These are phyloP conservation scores for Venusia cambrica DNA, from an alignment of 2,888 invertebrate genomes.

Conservation along the genomic window DNA sequence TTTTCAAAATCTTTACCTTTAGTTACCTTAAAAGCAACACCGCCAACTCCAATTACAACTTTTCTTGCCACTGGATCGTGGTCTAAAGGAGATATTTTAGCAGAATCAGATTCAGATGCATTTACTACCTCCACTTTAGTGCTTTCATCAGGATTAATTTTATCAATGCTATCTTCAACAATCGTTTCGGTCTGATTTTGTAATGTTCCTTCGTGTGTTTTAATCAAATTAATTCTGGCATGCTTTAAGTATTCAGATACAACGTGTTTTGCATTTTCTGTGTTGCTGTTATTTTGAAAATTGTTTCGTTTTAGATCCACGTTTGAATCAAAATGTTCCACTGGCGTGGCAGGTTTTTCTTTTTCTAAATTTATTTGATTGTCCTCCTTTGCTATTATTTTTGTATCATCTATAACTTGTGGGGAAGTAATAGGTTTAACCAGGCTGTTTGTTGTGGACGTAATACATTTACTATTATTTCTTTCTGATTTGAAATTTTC, in stretches of 20 bases:
- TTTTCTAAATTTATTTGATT: constrained; percentile 39
- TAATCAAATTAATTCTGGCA: constrained; percentile 71
- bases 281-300: constrained; percentile 50
- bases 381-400: constrained; percentile 35
- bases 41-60: constrained; percentile 84
- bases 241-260: constrained; percentile 85
- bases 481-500: constrained; percentile 45
- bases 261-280: constrained; percentile 83
- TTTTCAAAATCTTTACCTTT: constrained; percentile 76
- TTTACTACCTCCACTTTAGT: constrained; percentile 48
- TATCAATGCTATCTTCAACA: constrained; percentile 49
- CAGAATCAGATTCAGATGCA: constrained; percentile 52
- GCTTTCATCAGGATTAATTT: constrained; percentile 52
- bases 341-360: constrained; percentile 40
- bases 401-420: constrained; percentile 36
- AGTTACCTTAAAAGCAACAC: constrained; percentile 80
- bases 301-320: constrained; percentile 48
- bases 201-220: constrained; percentile 57
- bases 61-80: constrained; percentile 78
- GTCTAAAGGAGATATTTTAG: constrained; percentile 57
- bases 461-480: constrained; percentile 35
- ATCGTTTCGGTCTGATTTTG: constrained; percentile 53
- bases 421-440: constrained; percentile 35
- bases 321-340: constrained; percentile 33
- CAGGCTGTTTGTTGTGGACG: constrained; percentile 33